Evolutionary conservation across 2,888 invertebrate genomes (phyloP), one percentile per base, ranked within the genome.

Genomic region (Plusia festucae): DNA sequence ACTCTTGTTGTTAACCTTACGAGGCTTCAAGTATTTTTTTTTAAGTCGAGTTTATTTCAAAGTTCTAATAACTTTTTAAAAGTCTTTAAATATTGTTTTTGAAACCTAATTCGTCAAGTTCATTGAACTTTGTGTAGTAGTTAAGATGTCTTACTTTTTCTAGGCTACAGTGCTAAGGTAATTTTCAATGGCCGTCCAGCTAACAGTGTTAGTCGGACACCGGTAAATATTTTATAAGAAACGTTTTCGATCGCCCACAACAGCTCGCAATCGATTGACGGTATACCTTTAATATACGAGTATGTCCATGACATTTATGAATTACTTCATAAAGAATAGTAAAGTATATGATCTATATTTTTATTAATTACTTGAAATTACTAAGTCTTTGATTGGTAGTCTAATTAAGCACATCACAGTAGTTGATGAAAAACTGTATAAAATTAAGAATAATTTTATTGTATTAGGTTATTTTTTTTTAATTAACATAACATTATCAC

Each of bases 151-250:
- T 32, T 63, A 6, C 30, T 53, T 30, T 56, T 60, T 34, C 8
- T 51, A 22, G 18, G 59, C 61, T 51, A 60, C 54, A 60, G 55
- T 69, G 49, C 67, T 46, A 22, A 70, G 34, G 55, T 65, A 56
- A 65, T 70, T 70, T 70, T 51, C 59, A 40, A 68, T 71, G 61
- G 60, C 68, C 60, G 70, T 53, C 78, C 67, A 60, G 54, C 69
- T 70, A 88, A 85, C 73, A 84, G 83, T 89, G 91, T 86, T 84
- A 90, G 88, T 89, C 81, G 85, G 83, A 78, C 83, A 75, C 44
- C 40, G 44, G 70, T 93, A 81, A 90, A 93, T 93, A 92, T 89
- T 92, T 90, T 80, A 93, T 91, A 71, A 82, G 86, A 78, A 76
- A 71, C 84, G 77, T 78, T 86, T 85, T 84, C 86, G 79, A 86